Base-by-base conservation (phyloP, 2,888 invertebrate species). In the Callimorpha dominula region DNA sequence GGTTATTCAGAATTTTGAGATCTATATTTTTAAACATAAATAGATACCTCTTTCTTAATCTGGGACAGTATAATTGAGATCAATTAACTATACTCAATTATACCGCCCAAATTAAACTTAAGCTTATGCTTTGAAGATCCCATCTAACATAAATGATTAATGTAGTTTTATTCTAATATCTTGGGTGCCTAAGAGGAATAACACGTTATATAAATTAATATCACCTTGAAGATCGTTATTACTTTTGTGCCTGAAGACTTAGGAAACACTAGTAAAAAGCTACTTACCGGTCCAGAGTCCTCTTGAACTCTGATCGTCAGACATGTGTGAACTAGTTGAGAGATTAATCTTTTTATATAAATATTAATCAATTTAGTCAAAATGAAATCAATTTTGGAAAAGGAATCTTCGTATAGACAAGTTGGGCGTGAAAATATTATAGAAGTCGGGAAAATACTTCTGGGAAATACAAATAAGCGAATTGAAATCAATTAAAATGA, bases 401-500 rank as follows among this genome's bases (percentile, higher is more conserved):
- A 31, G 1, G 31, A 31, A 31, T 31, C 31, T 31, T 31, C 31
- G 2, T 31, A 20, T 14, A 49, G n/a, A 46, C 46, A 46, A 49
- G 14, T 49, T 15, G 8, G 8, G 17, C 4, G 14, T n/a, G 7
- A 67, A 6, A 42, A 12, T 66, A 9, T 54, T 54, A 4, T 8
- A n/a, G 31, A n/a, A 49, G 20, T 9, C 52, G n/a, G 12, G 14
- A 52, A 50, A 42, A 12, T 11, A 54, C 8, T 20, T 54, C 31
- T 65, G 7, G 40, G 43, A 54, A 66, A 57, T 49, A 62, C 42
- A 8, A 60, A 6, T 60, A 66, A 67, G 64, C 60, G 52, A 42
- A 75, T 69, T 42, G 4, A 46, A 72, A 70, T 71, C 57, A 63
- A 70, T 76, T 68, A 75, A 84, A 85, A 79, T 85, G 85, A 81